Conservation (phyloP, 2,113 vertebrate genomes). For the Ciconia maguari region DNA sequence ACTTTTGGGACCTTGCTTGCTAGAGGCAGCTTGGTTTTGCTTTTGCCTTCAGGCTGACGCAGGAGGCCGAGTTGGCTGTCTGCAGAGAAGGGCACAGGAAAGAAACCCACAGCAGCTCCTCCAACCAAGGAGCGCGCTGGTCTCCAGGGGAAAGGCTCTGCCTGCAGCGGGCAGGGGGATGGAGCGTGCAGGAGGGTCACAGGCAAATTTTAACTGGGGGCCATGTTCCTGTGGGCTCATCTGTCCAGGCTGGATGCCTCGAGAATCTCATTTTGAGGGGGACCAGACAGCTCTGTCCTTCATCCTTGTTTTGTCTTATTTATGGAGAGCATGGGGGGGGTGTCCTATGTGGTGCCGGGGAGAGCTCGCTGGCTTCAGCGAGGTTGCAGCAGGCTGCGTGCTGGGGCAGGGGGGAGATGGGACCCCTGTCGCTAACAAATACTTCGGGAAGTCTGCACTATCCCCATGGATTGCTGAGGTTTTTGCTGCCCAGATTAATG, state of each 20-base stretch:
- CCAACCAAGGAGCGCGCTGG: fast-evolving
- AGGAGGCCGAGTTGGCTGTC: neutral
- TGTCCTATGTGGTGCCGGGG: fast-evolving
- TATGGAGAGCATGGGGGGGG: neutral
- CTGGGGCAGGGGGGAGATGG: neutral
- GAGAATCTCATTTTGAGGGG: neutral
- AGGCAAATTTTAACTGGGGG: neutral
- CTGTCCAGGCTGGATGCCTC: neutral
- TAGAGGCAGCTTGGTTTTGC: neutral
- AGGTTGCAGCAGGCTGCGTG: neutral
- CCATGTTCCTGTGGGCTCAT: neutral
- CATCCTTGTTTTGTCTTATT: neutral
- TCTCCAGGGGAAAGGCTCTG: neutral
- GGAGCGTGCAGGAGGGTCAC: fast-evolving
- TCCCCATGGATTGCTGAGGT: neutral
- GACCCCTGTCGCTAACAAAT: neutral
- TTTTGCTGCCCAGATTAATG: constrained; percentile 49
- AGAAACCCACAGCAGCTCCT: neutral
- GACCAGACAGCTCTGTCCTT: neutral
- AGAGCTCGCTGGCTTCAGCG: neutral
- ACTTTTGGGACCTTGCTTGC: no score
- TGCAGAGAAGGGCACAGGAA: neutral
- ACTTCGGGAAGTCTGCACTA: neutral
- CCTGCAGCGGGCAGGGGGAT: fast-evolving
- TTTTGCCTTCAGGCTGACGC: neutral